Conservation (phyloP, 1,140 invertebrate species). For the Palaemon carinicauda region DNA sequence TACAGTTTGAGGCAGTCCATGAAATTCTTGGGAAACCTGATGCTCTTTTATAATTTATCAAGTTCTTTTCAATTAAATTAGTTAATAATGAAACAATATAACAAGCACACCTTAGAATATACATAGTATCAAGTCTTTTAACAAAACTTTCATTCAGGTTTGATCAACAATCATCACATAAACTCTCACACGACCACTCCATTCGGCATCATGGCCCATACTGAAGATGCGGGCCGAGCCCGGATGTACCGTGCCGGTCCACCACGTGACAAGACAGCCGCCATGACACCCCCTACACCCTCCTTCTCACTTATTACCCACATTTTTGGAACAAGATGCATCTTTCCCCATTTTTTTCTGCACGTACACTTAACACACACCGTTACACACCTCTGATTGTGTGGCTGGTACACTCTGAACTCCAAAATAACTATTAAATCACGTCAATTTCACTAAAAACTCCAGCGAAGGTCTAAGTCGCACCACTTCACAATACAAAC, state of each 20-base stretch:
- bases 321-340: not conserved
- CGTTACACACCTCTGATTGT: slow-evolving; percentile 38
- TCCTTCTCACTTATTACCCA: slow-evolving; percentile 41
- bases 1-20: too few species aligned
- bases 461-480: slow-evolving; percentile 33
- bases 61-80: too few species aligned
- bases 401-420: not conserved
- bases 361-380: not conserved
- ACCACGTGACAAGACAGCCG: slow-evolving; percentile 54
- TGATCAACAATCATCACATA: not conserved
- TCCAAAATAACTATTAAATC: slow-evolving; percentile 25
- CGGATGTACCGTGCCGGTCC: not conserved
- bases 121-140: too few species aligned
- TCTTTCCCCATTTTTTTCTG: not conserved
- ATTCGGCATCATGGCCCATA: slow-evolving; percentile 28
- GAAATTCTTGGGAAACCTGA: too few species aligned
- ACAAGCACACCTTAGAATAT: too few species aligned
- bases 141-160: too few species aligned
- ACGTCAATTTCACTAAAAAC: slow-evolving; percentile 46
- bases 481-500: slow-evolving; percentile 38
- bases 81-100: too few species aligned
- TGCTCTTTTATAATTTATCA: too few species aligned
- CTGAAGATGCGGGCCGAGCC: slow-evolving; percentile 4
- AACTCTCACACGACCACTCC: not conserved
- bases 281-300: slow-evolving; percentile 29